Base-by-base conservation (phyloP, 2,888 invertebrate genomes). In the Xestia c-nigrum region DNA sequence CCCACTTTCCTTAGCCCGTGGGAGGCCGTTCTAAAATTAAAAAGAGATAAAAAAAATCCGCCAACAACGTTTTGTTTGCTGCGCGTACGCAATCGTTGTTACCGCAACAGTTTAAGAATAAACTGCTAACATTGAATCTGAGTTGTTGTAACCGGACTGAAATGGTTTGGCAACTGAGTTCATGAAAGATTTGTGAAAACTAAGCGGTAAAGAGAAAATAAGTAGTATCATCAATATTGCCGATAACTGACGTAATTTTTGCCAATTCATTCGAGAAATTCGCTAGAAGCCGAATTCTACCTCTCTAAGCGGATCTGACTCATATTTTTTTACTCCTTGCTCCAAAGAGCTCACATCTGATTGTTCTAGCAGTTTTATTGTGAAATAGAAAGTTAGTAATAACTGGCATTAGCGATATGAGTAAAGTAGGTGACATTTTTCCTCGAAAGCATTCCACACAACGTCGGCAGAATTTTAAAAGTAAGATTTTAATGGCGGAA, bases 11-110 rank as follows among this genome's bases (percentile, higher is more conserved):
- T 86, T 81, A 88, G 91, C 93, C 93, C 91, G 96, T 96, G 95
- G 96, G 96, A 95, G 95, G 96, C 91, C 94, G 93, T 92, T 94
- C 95, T 94, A 95, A 95, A 94, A 94, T 93, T 94, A 93, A 91
- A 84, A 92, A 92, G 90, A 91, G 89, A 88, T 86, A 87, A 93
- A 93, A 93, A 68, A 93, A 94, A 92, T 89, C 90, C 90, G 90
- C 92, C 88, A 91, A 89, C 88, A 91, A 89, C 91, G 89, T 90
- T 92, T 92, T 91, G 92, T 92, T 93, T 90, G 91, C 85, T 87
- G 90, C 90, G 90, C 91, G 89, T 92, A 91, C 94, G 93, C 93
- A 94, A 93, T 88, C 91, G 84, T 80, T 85, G 89, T 93, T 94
- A 92, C 90, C 89, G 91, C 94, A 94, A 93, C 90, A 89, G 90